Percentiles rank a stretch among this genome's conserved stretches.
These are phyloP conservation scores for Gymnorhina tibicen DNA, from an alignment of 2,113 vertebrate species.

Conservation along the genomic window DNA sequence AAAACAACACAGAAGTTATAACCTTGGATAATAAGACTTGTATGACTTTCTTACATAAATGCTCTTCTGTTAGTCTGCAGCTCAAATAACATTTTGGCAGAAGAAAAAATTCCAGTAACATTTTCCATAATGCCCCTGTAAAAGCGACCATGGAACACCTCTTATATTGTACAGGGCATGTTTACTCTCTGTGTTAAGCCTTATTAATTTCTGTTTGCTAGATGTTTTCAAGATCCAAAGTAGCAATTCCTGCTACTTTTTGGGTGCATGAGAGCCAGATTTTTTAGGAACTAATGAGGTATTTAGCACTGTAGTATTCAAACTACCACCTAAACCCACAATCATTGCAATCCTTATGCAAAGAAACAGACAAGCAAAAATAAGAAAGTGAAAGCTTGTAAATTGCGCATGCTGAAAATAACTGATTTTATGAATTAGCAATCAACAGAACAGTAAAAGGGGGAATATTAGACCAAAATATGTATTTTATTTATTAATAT, in stretches of 20 bases:
- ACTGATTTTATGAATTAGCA: neutral
- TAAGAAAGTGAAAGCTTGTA: neutral
- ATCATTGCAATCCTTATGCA: neutral
- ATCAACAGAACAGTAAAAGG: neutral
- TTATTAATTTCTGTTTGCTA: neutral
- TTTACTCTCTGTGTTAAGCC: neutral
- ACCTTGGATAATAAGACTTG: neutral
- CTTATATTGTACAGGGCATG: neutral
- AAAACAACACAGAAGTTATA: neutral
- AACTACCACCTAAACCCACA: neutral
- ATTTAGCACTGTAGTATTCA: neutral
- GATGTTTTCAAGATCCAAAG: neutral
- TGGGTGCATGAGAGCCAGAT: neutral
- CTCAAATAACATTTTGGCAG: neutral
- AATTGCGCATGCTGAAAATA: neutral
- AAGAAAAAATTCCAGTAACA: neutral
- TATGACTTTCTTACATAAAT: neutral
- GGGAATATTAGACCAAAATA: neutral
- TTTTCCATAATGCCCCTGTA: neutral
- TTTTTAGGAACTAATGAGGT: neutral
- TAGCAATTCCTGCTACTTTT: neutral
- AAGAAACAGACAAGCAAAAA: neutral
- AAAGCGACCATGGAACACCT: neutral
- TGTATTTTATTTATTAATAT: neutral
- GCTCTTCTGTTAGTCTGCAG: neutral